Evolutionary conservation across 2,797 vertebrate species (phyloP).

Genomic region (Acrossocheilus fasciatus): DNA sequence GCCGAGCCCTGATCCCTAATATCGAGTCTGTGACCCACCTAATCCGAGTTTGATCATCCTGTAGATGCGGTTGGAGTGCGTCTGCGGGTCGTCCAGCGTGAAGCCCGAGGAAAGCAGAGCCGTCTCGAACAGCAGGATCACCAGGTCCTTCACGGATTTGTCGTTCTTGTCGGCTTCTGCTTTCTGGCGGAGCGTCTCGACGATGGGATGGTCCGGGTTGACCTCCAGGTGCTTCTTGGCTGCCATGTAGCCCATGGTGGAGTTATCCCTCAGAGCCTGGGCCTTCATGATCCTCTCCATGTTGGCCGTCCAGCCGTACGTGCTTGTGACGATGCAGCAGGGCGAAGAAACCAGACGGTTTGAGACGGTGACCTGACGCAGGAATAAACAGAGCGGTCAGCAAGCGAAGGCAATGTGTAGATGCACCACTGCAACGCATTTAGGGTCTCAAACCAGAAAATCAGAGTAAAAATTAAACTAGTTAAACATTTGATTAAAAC

Average conservation of each 20-base stretch:
- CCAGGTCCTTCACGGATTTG: constrained; percentile 96
- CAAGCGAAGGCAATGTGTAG: not conserved
- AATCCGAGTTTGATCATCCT: constrained; percentile 97
- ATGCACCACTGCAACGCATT: not conserved
- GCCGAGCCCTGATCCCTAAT: too few species aligned
- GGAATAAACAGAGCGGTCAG: not conserved
- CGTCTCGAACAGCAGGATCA: constrained; percentile 92
- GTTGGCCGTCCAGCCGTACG: constrained; percentile 95
- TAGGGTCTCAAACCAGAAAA: not conserved
- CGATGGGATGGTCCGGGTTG: constrained; percentile 91
- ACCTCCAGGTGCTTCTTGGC: constrained; percentile 97
- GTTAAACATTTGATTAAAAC: too few species aligned
- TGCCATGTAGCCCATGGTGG: constrained; percentile 98
- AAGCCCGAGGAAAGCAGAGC: constrained; percentile 93
- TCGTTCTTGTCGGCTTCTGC: constrained; percentile 97
- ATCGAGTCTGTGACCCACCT: constrained; percentile 70
- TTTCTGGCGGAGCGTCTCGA: constrained; percentile 92
- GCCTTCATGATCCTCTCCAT: constrained; percentile 99
- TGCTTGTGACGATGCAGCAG: constrained; percentile 95
- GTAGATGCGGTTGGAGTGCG: constrained; percentile 95
- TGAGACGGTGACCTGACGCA: constrained; percentile 87
- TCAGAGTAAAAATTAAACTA: too few species aligned
- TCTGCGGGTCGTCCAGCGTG: constrained; percentile 94
- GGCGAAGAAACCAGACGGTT: constrained; percentile 92
- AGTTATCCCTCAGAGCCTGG: constrained; percentile 92